A percentile compares a stretch with the other conserved stretches of the same genome.
phyloP scores from a whole-genome alignment of 1,140 invertebrate species.

The Cataglyphis hispanica region DNA sequence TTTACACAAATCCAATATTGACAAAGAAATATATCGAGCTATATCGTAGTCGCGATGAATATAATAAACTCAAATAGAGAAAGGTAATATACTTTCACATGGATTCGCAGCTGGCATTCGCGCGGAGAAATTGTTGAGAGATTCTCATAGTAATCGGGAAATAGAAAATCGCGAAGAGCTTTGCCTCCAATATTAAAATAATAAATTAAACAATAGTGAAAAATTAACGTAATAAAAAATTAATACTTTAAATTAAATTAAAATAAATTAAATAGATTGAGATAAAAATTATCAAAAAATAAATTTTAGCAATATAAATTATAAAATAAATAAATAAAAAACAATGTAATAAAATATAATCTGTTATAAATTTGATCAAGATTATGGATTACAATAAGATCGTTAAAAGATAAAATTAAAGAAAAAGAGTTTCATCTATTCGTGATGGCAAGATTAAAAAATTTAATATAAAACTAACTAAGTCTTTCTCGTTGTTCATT shows the following conservation, averaged over 20 bases:
- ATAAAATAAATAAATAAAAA: background rate
- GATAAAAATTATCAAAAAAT: background rate
- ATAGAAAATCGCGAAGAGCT: conserved; percentile 8
- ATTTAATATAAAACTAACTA: conserved; percentile 32
- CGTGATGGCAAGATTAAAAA: background rate
- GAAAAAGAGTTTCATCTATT: background rate
- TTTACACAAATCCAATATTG: background rate
- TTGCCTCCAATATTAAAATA: conserved; percentile 13
- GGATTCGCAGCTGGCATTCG: background rate
- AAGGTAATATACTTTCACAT: conserved; percentile 77
- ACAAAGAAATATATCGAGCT: background rate
- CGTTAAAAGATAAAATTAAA: background rate
- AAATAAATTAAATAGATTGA: background rate
- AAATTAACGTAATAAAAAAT: background rate
- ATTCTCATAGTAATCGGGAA: background rate
- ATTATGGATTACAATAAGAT: background rate
- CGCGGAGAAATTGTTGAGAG: conserved; percentile 53
- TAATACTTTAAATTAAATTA: conserved; percentile 19
- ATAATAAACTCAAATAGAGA: conserved; percentile 65
- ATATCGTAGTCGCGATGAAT: background rate
- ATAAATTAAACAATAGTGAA: background rate
- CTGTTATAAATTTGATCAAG: background rate
- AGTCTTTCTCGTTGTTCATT: conserved; percentile 33
- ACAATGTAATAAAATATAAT: background rate
- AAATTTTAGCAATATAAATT: background rate